These are phyloP conservation scores for Mesitornis unicolor DNA, from an alignment of 2,113 vertebrate species.

Conservation along the genomic window DNA sequence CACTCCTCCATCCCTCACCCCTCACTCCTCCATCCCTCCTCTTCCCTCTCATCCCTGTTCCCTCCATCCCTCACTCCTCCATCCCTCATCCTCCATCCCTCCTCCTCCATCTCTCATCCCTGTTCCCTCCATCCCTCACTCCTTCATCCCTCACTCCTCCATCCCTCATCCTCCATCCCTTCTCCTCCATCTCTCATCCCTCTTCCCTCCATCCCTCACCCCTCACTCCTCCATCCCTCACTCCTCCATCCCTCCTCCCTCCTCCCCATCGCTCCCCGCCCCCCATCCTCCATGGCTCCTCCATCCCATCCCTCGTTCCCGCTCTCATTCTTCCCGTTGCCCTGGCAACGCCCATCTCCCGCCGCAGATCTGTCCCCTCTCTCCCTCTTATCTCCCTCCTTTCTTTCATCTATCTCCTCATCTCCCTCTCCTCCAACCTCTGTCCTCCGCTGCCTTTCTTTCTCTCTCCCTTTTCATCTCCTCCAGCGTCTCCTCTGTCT, in stretches of 20 bases:
- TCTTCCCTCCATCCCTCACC: not conserved
- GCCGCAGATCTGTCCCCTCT: slow-evolving; percentile 48
- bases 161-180: slow-evolving; percentile 55
- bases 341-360: slow-evolving; percentile 75
- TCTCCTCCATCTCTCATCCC: slow-evolving; percentile 55
- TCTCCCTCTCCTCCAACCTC: slow-evolving; percentile 39
- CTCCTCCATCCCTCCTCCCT: not conserved
- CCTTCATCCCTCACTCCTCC: not conserved
- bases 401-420: slow-evolving; percentile 74
- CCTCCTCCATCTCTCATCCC: no score
- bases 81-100: not conserved
- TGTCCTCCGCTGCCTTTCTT: slow-evolving; percentile 59
- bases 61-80: not conserved
- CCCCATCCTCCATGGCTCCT: slow-evolving; percentile 62
- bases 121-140: no score
- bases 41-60: slow-evolving; percentile 37
- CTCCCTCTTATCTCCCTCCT: slow-evolving; percentile 69
- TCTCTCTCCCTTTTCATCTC: slow-evolving; percentile 61
- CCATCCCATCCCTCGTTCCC: slow-evolving; percentile 31
- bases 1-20: not conserved
- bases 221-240: no score
- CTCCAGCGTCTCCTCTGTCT: slow-evolving; percentile 37
- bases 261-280: not conserved
- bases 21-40: slow-evolving; percentile 60
- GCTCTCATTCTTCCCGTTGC: slow-evolving; percentile 74